Evolutionary conservation across 2,797 vertebrate genomes (phyloP), one percentile per base, ranked within the genome.

Genomic region (Bufotes viridis): DNA sequence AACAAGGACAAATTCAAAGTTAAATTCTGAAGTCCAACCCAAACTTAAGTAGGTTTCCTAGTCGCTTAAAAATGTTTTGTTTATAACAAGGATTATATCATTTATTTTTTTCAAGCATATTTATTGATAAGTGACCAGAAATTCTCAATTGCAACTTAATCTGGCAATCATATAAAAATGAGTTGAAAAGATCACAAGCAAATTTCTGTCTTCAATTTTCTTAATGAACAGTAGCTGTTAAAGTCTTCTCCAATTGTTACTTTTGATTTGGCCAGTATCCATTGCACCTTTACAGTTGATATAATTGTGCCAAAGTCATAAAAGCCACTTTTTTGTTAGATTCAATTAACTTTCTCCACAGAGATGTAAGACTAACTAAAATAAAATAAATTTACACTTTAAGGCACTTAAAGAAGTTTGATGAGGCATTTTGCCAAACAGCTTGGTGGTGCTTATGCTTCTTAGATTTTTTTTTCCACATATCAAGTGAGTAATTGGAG

Each of bases 141-240:
- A 55, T 14, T 78, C 18, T 87, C 89, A 34, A 51, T 88, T 90
- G 42, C 91, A 90, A 49, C 29, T 22, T 58, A 87, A 82, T 90
- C 85, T 91, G 90, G 90, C 82, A 87, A 91, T 55, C 75, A 78
- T 12, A 78, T 55, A 78, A 55, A 72, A 78, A n/a, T 24, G 13
- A 24, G 75, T 78, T 78, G 49, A 78, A 78, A 78, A 78, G 75
- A 78, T 78, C 75, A 78, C 55, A 20, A 78, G 75, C 55, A 55
- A 78, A 53, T 78, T 78, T 78, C 10, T 11, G 2, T 72, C 15
- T 29, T 78, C 11, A 72, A 72, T 84, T 84, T 76, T 49, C 82
- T 61, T 84, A 84, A 84, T 74, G 82, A 84, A 63, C 69, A 84
- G 55, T 61, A 85, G 70, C 53, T 75, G 57, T 86, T 55, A 79